Conservation (phyloP, 2,113 vertebrate genomes). For the Oceanites oceanicus region DNA sequence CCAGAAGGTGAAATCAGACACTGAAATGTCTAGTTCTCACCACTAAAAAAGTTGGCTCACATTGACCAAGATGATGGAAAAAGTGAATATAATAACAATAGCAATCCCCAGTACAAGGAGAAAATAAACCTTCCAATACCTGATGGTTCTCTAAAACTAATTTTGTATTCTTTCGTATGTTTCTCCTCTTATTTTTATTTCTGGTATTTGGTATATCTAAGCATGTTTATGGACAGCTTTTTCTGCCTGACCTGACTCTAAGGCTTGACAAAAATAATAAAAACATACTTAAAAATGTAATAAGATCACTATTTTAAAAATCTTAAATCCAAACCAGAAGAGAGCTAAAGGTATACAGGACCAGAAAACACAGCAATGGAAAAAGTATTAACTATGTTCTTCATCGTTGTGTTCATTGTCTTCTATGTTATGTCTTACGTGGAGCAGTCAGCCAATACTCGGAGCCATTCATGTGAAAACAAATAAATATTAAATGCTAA, state of each 20-base stretch:
- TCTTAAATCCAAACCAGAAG: background rate
- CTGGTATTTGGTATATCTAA: background rate
- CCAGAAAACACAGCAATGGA: background rate
- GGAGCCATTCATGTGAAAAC: background rate
- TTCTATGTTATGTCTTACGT: background rate
- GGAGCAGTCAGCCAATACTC: background rate
- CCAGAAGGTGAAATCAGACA: background rate
- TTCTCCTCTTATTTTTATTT: background rate
- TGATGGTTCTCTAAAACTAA: background rate
- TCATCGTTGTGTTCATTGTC: background rate
- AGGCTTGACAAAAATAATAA: background rate
- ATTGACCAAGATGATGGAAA: background rate
- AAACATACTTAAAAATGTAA: background rate
- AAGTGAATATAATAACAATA: background rate
- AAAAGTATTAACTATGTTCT: background rate
- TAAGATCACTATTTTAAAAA: background rate
- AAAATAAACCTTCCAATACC: background rate
- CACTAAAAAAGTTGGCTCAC: background rate
- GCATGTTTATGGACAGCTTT: background rate
- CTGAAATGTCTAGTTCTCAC: background rate
- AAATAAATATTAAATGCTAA: background rate
- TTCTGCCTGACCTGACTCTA: background rate
- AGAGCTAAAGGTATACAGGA: background rate
- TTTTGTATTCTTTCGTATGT: background rate
- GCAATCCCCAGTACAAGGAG: background rate